Conservation (phyloP, 2,113 vertebrate species). For the Scomber japonicus region DNA sequence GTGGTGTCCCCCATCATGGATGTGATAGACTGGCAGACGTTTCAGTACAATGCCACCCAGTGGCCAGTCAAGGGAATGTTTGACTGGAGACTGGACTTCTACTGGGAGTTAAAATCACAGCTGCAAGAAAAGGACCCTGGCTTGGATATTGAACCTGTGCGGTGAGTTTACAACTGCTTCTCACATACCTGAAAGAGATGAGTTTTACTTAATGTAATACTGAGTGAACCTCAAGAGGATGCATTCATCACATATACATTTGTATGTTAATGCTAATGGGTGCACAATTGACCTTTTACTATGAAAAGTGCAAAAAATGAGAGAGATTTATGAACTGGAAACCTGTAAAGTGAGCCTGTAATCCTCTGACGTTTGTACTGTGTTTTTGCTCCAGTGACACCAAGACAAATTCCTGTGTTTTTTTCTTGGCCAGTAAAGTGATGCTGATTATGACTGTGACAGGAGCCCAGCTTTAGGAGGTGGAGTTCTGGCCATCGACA, state of each 20-base stretch:
- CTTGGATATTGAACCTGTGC: constrained; percentile 86
- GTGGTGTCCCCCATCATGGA: constrained; percentile 91
- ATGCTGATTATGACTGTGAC: constrained; percentile 1
- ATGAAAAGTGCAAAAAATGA: too few species aligned
- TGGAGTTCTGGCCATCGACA: constrained; percentile 88
- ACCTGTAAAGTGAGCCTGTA: too few species aligned
- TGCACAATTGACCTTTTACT: not conserved
- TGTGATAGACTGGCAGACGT: constrained; percentile 90
- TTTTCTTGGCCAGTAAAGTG: not conserved
- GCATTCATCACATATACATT: not conserved
- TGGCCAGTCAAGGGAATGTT: constrained; percentile 87
- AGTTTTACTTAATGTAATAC: not conserved
- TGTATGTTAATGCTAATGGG: not conserved
- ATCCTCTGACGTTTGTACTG: too few species aligned
- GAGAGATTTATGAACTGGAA: too few species aligned
- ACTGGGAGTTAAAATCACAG: constrained; percentile 86
- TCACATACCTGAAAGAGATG: too few species aligned
- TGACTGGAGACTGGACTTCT: constrained; percentile 92
- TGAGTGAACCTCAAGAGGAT: not conserved
- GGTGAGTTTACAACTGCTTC: constrained; percentile 78
- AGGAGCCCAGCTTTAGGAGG: constrained; percentile 90
- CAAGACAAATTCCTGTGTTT: constrained; percentile 1
- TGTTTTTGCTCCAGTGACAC: not conserved
- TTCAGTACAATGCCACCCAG: constrained; percentile 87
- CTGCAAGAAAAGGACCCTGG: constrained; percentile 79